Evolutionary conservation across 2,113 vertebrate genomes (phyloP), one percentile per base, ranked within the genome.

Genomic region (Paradoxurus hermaphroditus): DNA sequence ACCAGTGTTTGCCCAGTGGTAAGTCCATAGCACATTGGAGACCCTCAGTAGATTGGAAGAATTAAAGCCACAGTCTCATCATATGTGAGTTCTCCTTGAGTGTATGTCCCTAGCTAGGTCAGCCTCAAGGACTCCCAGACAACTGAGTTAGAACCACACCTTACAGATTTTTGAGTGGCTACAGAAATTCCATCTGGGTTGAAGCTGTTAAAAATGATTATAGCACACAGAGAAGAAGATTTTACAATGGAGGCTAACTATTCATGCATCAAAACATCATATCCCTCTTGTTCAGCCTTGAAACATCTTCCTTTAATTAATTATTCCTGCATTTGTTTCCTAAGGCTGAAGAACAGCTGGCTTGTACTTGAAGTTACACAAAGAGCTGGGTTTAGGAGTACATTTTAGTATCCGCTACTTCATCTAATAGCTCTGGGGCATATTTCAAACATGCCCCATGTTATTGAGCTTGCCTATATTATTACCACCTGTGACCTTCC

Each of bases 241-340:
- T 90, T 94, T 90, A 77, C 15, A 53, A 89, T 53, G 62, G 63
- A 96, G 31, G 90, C 79, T 70, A 95, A 93, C 51, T 92, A 70
- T 90, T 53, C 15, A 15, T 86, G 88, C 88, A 79, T 79, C 79
- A 68, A 92, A 96, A 97, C 90, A 75, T 27, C 73, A 56, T 77
- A 56, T 53, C 49, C 29, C 0, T 92, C 65, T 96, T 39, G 13
- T 68, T 92, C 82, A 89, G 88, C 73, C 56, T 89, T 51, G 88
- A 97, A 94, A 96, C 97, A 97, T 97, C 95, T 97, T 98, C 88
- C 79, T 96, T 95, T 97, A 97, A 97, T 98, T 98, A 97, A 90
- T 92, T 86, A 94, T 86, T 73, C 39, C 84, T 92, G 41, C 3
- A 29, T 85, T 97, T 96, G 82, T 97, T 94, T 97, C 97, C 97